phyloP scores from a whole-genome alignment of 2,797 vertebrate species.

The Brachyrhaphis roseni region DNA sequence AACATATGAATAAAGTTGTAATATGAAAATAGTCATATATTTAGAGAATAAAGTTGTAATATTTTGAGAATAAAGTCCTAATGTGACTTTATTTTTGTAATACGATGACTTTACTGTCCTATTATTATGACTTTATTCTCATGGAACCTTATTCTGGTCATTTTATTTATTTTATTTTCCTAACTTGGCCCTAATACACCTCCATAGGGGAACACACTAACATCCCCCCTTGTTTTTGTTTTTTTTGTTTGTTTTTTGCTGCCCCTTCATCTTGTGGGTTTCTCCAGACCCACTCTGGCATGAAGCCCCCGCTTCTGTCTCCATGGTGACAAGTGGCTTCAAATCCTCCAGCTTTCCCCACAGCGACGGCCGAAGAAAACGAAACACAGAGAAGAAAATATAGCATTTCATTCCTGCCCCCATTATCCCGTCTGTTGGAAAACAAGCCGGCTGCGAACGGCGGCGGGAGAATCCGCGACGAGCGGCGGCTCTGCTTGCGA shows the following conservation, averaged over 20 bases:
- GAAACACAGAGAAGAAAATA: constrained; percentile 61
- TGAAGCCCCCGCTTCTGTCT: constrained; percentile 74
- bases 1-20: too few species aligned
- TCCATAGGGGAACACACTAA: constrained; percentile 49
- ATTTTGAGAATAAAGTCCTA: too few species aligned
- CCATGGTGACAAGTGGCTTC: constrained; percentile 81
- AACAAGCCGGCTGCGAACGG: constrained; percentile 63
- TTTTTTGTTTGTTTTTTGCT: constrained; percentile 31
- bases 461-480: constrained; percentile 66
- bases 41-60: too few species aligned
- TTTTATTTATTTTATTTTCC: too few species aligned
- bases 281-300: constrained; percentile 74
- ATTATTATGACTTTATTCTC: too few species aligned
- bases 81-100: too few species aligned
- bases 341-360: constrained; percentile 69
- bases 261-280: constrained; percentile 65
- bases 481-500: constrained; percentile 67
- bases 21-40: too few species aligned
- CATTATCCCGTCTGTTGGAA: constrained; percentile 65
- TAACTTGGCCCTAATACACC: too few species aligned
- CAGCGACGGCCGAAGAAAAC: constrained; percentile 46
- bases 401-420: constrained; percentile 57
- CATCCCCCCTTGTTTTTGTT: constrained; percentile 16
- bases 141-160: too few species aligned
- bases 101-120: too few species aligned